Conservation (phyloP, 2,797 vertebrate species). For the Sebastes iracundus region DNA sequence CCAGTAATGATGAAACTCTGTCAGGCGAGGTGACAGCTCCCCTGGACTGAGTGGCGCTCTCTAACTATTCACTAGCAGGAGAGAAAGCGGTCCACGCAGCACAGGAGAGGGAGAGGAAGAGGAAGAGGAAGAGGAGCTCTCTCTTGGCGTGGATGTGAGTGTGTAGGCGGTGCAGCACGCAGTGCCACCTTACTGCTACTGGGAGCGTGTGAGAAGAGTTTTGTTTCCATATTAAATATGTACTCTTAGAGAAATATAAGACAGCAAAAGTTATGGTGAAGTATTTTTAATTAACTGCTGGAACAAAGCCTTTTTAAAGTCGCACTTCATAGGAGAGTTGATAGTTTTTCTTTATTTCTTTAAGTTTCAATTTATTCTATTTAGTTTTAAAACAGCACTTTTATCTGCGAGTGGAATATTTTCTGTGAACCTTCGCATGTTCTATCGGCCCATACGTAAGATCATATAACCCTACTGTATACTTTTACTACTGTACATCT, state of each 20-base stretch:
- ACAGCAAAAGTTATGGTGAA: background rate
- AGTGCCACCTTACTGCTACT: slow-evolving; percentile 21
- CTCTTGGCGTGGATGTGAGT: slow-evolving; percentile 3
- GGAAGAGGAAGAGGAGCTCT: slow-evolving; percentile 8
- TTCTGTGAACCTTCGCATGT: background rate
- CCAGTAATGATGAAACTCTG: slow-evolving; percentile 29
- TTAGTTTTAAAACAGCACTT: background rate
- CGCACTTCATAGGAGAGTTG: background rate
- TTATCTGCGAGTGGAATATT: background rate
- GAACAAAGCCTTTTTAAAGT: background rate
- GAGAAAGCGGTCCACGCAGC: background rate
- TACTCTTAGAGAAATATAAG: background rate
- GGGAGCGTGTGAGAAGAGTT: background rate
- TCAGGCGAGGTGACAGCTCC: slow-evolving; percentile 34
- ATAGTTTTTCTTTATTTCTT: background rate
- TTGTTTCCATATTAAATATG: slow-evolving; percentile 8
- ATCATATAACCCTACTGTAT: background rate
- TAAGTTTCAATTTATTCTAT: background rate
- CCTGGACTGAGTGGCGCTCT: slow-evolving; percentile 26
- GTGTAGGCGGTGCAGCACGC: slow-evolving; percentile 23
- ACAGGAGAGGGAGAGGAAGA: slow-evolving; percentile 2
- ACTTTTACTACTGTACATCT: background rate
- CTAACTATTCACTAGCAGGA: slow-evolving; percentile 4
- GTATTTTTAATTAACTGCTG: slow-evolving; percentile 30
- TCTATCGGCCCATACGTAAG: background rate